Conservation (phyloP, 2,797 vertebrate species). For the Percopsis omiscomaycus region DNA sequence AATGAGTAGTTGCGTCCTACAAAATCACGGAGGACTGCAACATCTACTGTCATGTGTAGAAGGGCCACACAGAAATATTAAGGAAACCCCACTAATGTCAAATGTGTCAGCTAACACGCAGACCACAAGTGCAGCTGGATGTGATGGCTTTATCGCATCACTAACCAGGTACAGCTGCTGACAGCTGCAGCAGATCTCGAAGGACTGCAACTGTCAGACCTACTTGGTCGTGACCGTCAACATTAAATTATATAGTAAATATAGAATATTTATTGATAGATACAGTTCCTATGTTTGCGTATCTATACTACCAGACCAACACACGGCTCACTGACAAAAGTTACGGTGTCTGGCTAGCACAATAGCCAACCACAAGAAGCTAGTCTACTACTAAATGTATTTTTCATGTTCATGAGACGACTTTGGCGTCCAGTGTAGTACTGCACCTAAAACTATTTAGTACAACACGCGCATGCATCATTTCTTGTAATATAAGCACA, state of each 20-base stretch:
- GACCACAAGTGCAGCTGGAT: background rate
- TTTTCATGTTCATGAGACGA: background rate
- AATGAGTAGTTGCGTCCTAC: background rate
- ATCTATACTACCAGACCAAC: background rate
- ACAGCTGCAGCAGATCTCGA: slow-evolving; percentile 47
- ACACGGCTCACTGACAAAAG: slow-evolving; percentile 25
- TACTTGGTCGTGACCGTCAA: background rate
- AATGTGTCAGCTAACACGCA: background rate
- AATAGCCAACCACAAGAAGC: slow-evolving; percentile 53
- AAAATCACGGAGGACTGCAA: too few species aligned
- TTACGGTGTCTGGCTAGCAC: slow-evolving; percentile 54
- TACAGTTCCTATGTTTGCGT: background rate
- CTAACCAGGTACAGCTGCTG: slow-evolving; percentile 5
- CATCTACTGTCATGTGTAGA: too few species aligned
- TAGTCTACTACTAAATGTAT: slow-evolving; percentile 14
- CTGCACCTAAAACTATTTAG: background rate
- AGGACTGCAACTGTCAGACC: slow-evolving; percentile 63
- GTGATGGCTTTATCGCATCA: slow-evolving; percentile 14
- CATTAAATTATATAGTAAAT: accelerated
- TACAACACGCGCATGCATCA: background rate
- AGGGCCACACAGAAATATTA: too few species aligned
- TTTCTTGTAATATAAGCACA: background rate
- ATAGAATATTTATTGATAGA: background rate
- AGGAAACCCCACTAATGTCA: background rate
- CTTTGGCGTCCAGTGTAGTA: background rate